phyloP scores from a whole-genome alignment of 2,797 vertebrate species.

The Molossus molossus region DNA sequence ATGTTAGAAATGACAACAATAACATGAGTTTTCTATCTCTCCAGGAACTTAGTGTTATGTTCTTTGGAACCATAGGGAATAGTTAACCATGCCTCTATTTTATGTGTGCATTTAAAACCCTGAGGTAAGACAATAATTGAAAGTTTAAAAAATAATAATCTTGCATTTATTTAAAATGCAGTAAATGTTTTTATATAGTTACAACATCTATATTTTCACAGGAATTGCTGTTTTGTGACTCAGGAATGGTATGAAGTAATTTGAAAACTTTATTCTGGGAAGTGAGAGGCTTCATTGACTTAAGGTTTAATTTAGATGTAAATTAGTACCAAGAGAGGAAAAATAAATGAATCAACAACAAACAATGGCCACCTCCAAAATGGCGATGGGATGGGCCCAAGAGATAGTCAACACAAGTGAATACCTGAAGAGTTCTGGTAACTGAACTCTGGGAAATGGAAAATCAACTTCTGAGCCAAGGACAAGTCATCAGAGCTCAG shows the following conservation, averaged over 20 bases:
- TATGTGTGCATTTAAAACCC: background rate
- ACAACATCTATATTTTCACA: slow-evolving; percentile 8
- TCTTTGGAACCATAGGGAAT: background rate
- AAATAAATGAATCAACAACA: background rate
- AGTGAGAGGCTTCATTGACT: background rate
- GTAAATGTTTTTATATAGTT: slow-evolving; percentile 55
- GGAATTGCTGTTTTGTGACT: slow-evolving; percentile 56
- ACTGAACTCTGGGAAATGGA: background rate
- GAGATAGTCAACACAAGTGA: background rate
- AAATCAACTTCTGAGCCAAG: background rate
- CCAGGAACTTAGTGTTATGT: background rate
- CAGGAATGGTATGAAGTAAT: slow-evolving; percentile 23
- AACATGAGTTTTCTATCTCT: background rate
- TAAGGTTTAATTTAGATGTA: slow-evolving; percentile 36
- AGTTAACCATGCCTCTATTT: slow-evolving; percentile 49
- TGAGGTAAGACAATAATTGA: slow-evolving; percentile 26
- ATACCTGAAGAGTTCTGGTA: background rate
- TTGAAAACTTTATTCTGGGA: slow-evolving; percentile 35
- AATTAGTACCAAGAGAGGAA: background rate
- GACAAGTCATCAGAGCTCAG: background rate
- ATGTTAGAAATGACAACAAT: slow-evolving; percentile 23
- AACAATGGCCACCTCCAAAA: background rate
- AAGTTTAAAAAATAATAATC: background rate
- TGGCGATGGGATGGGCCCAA: background rate
- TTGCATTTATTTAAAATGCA: slow-evolving; percentile 49